Base-by-base conservation (phyloP, 53 echinoderm and acorn worm species). In the Holothuria leucospilota region DNA sequence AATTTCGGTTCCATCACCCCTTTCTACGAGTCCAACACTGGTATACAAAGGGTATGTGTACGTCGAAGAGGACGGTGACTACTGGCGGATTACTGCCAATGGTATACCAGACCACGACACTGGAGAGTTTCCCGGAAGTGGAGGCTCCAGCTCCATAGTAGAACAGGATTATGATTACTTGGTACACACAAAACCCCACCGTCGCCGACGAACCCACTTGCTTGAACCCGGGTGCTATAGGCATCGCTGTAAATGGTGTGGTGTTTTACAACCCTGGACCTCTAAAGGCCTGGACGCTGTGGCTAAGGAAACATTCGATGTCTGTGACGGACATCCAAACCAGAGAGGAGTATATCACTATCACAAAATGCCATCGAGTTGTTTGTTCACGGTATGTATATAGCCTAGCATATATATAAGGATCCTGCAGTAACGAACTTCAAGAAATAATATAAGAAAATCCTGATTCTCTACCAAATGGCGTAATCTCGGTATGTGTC, bases 221-320 rank as follows among this genome's bases (percentile, higher is more conserved):
- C 8, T 69, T 95, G 24, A 84, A 89, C 0, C 49, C 77, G 79
- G 95, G 95, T 2, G 84, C 91, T 2, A 85, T 95, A 15, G 93
- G 91, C 20, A 51, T 93, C 27, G 91, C 91, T 29, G 42, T 87
- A 23, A 95, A 95, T 38, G 95, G 95, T 11, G 87, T 95, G 4
- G 87, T 88, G 14, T 88, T 95, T 69, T 95, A 91, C 84, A 95
- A 91, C 79, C 95, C 95, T 95, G 81, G 64, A 86, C 91, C 16
- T 34, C 24, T 56, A 81, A 30, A 63, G 94, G 86, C n/a, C 49
- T 49, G 13, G 88, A 96, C 68, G 96, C 96, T 9, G 92, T 96
- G 14, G 80, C 79, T 13, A 70, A 60, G 34, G 88, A 91, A 75
- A 89, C 61, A 2, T 96, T 93, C 64, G 96, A 96, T 62, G 40